These are phyloP conservation scores for Catharus bicknelli DNA, from an alignment of 2,113 vertebrate species.

Conservation along the genomic window DNA sequence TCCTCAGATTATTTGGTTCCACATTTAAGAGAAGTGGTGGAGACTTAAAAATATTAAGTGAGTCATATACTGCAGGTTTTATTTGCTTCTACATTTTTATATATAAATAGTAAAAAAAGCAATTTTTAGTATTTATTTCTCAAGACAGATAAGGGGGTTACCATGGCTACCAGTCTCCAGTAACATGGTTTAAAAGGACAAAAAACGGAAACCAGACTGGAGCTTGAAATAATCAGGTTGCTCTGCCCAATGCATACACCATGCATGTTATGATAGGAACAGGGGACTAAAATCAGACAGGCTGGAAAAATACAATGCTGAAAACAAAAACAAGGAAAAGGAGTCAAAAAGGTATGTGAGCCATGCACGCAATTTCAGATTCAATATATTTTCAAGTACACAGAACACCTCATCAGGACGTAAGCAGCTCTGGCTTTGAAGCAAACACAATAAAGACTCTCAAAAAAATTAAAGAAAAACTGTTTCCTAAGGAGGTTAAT, in stretches of 20 bases:
- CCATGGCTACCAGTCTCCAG: constrained; percentile 25
- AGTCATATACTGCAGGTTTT: constrained; percentile 42
- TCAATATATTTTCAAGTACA: background rate
- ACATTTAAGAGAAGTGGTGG: background rate
- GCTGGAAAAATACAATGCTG: constrained; percentile 5
- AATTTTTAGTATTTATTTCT: constrained; percentile 64
- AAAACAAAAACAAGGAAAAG: constrained; percentile 7
- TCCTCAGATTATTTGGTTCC: background rate
- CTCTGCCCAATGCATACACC: background rate
- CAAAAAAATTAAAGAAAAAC: background rate
- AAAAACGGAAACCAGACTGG: constrained; percentile 22
- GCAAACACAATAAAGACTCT: background rate
- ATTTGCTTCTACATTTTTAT: constrained; percentile 51
- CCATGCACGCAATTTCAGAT: background rate
- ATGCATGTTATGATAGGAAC: background rate
- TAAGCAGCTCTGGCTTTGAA: background rate
- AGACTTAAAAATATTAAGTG: constrained; percentile 31
- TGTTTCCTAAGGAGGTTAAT: background rate
- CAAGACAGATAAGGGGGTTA: constrained; percentile 41
- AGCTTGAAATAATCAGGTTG: constrained; percentile 15
- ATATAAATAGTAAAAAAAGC: constrained; percentile 47
- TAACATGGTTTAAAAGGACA: background rate
- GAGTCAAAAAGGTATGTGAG: background rate
- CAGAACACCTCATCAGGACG: background rate
- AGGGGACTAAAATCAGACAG: background rate